Percentiles rank a stretch among this genome's conserved stretches.
These are phyloP conservation scores for Anoura caudifer DNA, from an alignment of 2,113 vertebrate genomes.

Conservation along the genomic window DNA sequence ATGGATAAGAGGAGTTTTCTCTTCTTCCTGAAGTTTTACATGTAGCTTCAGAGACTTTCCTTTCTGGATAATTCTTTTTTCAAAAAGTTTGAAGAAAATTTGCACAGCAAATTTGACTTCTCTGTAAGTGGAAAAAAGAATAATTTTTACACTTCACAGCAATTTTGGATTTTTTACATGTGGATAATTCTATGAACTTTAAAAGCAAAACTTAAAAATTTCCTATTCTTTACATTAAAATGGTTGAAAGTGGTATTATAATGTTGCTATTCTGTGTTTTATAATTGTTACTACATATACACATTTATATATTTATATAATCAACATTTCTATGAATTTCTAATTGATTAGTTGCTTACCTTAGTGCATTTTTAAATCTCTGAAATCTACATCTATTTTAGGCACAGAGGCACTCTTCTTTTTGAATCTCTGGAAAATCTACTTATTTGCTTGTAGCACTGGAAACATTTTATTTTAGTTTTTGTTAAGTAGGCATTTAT, in stretches of 20 bases:
- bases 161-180: conserved; percentile 54
- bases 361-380: background rate
- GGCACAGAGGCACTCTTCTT: conserved; percentile 1
- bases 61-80: conserved; percentile 57
- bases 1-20: background rate
- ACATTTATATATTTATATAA: conserved; percentile 27
- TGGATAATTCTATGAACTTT: conserved; percentile 57
- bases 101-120: conserved; percentile 59
- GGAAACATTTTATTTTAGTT: conserved; percentile 6
- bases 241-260: conserved; percentile 26
- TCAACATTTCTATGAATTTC: conserved; percentile 9
- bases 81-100: conserved; percentile 54
- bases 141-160: conserved; percentile 54
- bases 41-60: conserved; percentile 32
- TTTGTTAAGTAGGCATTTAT: conserved; percentile 31
- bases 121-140: conserved; percentile 47
- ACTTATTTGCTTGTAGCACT: background rate
- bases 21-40: background rate
- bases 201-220: conserved; percentile 48
- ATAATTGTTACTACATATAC: background rate
- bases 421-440: conserved; percentile 32
- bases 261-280: conserved; percentile 25
- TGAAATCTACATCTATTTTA: background rate
- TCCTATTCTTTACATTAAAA: conserved; percentile 30
- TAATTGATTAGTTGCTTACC: conserved; percentile 32